Conservation (phyloP, 2,888 invertebrate species). For the Campaea margaritaria region DNA sequence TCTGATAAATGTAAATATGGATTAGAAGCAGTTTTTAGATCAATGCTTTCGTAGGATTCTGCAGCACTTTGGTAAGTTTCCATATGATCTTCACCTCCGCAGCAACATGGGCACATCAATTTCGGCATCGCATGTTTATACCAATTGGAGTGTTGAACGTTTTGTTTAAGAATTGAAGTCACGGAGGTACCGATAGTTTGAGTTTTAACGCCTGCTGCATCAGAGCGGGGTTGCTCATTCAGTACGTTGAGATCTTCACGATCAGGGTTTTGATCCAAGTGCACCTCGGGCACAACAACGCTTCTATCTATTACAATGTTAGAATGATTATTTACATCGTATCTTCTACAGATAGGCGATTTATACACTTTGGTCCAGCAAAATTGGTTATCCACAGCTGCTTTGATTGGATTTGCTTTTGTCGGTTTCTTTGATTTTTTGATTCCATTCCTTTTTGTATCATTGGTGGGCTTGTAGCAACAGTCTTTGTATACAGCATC, state of each 20-base stretch:
- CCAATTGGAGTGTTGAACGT: conserved; percentile 39
- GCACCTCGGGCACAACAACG: conserved; percentile 11
- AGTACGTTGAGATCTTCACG: conserved; percentile 14
- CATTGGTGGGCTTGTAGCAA: conserved; percentile 49
- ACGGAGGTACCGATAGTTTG: conserved; percentile 52
- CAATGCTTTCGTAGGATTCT: conserved; percentile 67
- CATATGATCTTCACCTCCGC: conserved; percentile 41
- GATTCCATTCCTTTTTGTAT: conserved; percentile 15
- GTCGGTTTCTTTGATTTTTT: conserved; percentile 27
- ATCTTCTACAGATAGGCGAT: conserved; percentile 50
- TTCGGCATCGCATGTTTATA: conserved; percentile 52
- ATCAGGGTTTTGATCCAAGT: conserved; percentile 3
- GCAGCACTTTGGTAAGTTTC: conserved; percentile 48
- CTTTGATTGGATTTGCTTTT: conserved; percentile 35
- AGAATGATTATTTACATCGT: conserved; percentile 34
- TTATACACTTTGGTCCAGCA: conserved; percentile 65
- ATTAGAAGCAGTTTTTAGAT: conserved; percentile 52
- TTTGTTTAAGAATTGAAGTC: conserved; percentile 38
- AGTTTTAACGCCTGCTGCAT: conserved; percentile 31
- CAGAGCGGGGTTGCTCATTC: conserved; percentile 22
- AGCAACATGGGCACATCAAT: conserved; percentile 69
- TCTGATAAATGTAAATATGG: conserved; percentile 47
- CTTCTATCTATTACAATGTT: conserved; percentile 34
- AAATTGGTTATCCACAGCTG: conserved; percentile 42
- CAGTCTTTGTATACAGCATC: conserved; percentile 67